phyloP scores from a whole-genome alignment of 2,113 vertebrate genomes.

The Electrona antarctica region DNA sequence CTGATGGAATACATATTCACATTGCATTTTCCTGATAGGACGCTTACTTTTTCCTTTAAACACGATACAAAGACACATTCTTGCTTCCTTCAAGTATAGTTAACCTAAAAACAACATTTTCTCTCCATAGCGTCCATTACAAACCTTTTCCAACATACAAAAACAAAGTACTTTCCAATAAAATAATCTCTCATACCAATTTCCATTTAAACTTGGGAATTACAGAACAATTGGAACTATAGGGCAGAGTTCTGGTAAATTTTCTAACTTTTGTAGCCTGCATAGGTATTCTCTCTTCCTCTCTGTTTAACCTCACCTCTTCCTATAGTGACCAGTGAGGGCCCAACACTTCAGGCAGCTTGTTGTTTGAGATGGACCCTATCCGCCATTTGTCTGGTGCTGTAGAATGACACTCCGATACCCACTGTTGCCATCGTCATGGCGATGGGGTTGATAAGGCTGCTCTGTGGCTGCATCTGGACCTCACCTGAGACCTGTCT shows the following conservation, averaged over 20 bases:
- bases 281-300: neutral
- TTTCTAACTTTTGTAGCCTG: neutral
- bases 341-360: neutral
- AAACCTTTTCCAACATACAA: slow-evolving; percentile 33
- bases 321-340: neutral
- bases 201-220: too few species aligned
- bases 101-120: neutral
- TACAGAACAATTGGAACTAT: too few species aligned
- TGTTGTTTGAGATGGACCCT: slow-evolving; percentile 33
- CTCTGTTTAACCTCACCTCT: neutral
- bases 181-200: neutral
- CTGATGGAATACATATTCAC: too few species aligned
- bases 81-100: neutral
- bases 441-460: slow-evolving; percentile 67
- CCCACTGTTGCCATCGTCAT: slow-evolving; percentile 68
- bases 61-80: slow-evolving; percentile 5
- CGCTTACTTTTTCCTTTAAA: slow-evolving; percentile 32
- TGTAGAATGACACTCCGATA: slow-evolving; percentile 69
- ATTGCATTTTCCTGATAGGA: slow-evolving; percentile 17
- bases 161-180: neutral
- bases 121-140: neutral
- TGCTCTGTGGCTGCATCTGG: slow-evolving; percentile 56
- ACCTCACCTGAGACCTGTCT: slow-evolving; percentile 75
- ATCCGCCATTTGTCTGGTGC: slow-evolving; percentile 65
- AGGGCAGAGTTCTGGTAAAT: neutral